Evolutionary conservation across 2,113 vertebrate species (phyloP), one percentile per base, ranked within the genome.

Genomic region (Penelope pileata): DNA sequence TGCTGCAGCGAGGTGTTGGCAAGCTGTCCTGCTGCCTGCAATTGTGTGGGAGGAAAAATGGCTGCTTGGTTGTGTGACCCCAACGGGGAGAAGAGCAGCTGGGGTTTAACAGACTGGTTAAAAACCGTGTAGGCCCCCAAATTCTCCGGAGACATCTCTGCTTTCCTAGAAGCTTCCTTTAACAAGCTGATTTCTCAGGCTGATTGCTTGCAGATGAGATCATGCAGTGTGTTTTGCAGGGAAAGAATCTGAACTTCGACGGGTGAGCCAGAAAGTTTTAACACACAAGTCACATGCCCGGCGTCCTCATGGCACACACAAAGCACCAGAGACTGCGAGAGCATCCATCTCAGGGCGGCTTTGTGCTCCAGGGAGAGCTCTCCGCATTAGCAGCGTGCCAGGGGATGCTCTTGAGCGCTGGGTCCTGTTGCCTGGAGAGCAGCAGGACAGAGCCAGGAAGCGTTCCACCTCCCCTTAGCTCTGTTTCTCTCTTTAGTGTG

Each of bases 141-240:
- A 90, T 68, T 79, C 95, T 96, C 93, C 30, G 12, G 93, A 96
- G 93, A 75, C 85, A 88, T 86, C 96, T 97, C 91, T 96, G 85
- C 96, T 95, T 97, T 97, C 95, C 95, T 97, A 90, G 96, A 96
- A 96, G 93, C 96, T 96, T 97, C 93, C 95, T 97, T 96, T 97
- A 96, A 96, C 95, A 96, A 96, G 93, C 95, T 96, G 94, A 97
- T 97, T 96, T 97, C 96, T 97, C 96, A 97, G 95, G 91, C 94
- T 97, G 94, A 97, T 97, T 97, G 94, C 95, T 97, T 96, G 95
- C 96, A 97, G 96, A 97, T 97, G 96, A 97, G 96, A 93, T 97
- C 96, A 97, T 93, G 43, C 94, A 95, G 94, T 75, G 90, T 94
- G 91, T 94, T 94, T 95, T 97, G 94, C 91, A 94, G 94, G 72